Conservation (phyloP, 1,140 invertebrate species). For the Choristoneura fumiferana region DNA sequence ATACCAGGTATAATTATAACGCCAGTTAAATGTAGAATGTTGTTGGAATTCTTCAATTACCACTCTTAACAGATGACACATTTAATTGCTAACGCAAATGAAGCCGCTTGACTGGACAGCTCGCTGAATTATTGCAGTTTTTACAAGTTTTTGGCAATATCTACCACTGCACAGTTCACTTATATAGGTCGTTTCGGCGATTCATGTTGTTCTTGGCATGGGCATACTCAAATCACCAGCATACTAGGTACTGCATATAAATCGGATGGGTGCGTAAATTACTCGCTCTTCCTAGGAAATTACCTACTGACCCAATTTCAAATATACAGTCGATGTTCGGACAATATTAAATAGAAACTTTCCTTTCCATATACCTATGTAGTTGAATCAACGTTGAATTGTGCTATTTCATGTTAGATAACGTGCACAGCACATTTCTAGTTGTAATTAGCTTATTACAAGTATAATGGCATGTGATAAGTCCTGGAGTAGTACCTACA, state of each 20-base stretch:
- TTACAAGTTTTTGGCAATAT: conserved; percentile 1
- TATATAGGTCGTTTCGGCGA: conserved; percentile 8
- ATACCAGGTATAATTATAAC: no score
- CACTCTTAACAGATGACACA: background rate
- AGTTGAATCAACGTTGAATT: no score
- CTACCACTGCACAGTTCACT: background rate
- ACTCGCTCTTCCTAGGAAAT: background rate
- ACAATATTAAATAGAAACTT: no score
- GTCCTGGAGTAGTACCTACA: no score
- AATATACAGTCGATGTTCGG: no score
- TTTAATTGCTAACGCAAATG: conserved; percentile 7
- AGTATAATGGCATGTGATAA: no score
- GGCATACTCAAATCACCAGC: background rate
- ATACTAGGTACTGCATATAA: conserved; percentile 16
- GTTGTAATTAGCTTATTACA: no score
- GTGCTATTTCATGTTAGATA: no score
- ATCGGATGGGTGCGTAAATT: background rate
- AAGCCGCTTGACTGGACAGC: background rate
- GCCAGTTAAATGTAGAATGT: background rate
- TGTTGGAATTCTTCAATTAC: conserved; percentile 1
- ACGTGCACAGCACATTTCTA: no score
- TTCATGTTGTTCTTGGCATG: conserved; percentile 19
- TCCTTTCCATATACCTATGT: no score
- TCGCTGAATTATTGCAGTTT: conserved; percentile 6
- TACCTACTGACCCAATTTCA: background rate